Evolutionary conservation across 2,888 invertebrate species (phyloP).

Genomic region (Oxycera nigricornis): DNA sequence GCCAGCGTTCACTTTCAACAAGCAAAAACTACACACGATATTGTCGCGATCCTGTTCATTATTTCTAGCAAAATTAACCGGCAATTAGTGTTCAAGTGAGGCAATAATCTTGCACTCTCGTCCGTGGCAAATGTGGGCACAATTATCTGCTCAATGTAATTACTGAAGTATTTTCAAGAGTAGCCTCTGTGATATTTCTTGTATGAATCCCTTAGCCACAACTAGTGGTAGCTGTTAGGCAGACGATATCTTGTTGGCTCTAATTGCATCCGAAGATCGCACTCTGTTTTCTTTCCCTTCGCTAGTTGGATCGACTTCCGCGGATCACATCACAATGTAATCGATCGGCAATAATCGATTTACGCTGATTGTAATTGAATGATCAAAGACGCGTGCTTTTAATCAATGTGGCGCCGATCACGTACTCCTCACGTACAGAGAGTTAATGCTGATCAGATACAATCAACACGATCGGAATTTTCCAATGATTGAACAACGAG

Average conservation of each 20-base stretch:
- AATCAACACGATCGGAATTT: slow-evolving; percentile 6
- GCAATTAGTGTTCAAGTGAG: slow-evolving; percentile 40
- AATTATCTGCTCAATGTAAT: slow-evolving; percentile 33
- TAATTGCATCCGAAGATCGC: not conserved
- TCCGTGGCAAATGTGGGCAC: not conserved
- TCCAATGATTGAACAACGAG: slow-evolving; percentile 13
- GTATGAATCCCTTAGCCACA: not conserved
- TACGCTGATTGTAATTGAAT: slow-evolving; percentile 31
- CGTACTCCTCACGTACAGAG: slow-evolving; percentile 6
- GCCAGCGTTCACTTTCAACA: slow-evolving; percentile 6
- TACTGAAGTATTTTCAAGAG: slow-evolving; percentile 6
- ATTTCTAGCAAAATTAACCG: slow-evolving; percentile 35
- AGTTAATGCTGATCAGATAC: not conserved
- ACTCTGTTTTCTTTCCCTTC: not conserved
- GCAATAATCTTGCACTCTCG: slow-evolving; percentile 18
- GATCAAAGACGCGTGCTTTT: slow-evolving; percentile 23
- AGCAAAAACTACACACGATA: not conserved
- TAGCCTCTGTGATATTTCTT: not conserved
- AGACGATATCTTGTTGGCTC: not conserved
- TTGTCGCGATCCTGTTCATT: slow-evolving; percentile 25
- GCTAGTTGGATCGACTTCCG: not conserved
- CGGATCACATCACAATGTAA: not conserved
- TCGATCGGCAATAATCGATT: slow-evolving; percentile 37
- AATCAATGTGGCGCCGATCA: slow-evolving; percentile 22
- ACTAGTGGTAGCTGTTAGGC: not conserved